A percentile compares a stretch with the other conserved stretches of the same genome.
These are phyloP conservation scores for Eupithecia dodoneata DNA, from an alignment of 2,888 invertebrate species.

Conservation along the genomic window DNA sequence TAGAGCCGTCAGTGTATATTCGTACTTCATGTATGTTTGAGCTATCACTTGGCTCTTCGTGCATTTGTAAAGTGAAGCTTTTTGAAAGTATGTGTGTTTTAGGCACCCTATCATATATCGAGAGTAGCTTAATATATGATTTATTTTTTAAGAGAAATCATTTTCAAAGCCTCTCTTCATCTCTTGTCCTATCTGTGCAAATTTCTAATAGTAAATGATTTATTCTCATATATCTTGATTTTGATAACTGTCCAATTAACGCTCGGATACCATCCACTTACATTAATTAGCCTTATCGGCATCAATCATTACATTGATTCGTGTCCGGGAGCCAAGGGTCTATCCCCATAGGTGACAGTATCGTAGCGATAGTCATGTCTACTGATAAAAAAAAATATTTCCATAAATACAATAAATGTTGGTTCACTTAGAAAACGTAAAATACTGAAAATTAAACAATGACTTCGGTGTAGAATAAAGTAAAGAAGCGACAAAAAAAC, in stretches of 20 bases:
- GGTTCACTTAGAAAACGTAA: no score
- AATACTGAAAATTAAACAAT: no score
- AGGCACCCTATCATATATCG: no score
- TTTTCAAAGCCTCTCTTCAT: background rate
- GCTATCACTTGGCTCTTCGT: no score
- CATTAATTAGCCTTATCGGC: background rate
- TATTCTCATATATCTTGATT: background rate
- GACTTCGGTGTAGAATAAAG: no score
- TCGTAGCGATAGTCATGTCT: background rate
- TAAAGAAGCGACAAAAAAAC: no score
- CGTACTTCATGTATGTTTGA: no score
- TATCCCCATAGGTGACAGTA: background rate
- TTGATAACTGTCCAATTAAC: background rate
- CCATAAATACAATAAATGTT: no score
- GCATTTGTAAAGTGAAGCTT: no score
- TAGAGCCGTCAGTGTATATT: no score
- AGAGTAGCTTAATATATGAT: no score
- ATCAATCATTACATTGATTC: background rate
- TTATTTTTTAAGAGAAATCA: background rate
- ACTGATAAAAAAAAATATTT: background rate
- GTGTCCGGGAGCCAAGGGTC: background rate
- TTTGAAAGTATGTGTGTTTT: no score
- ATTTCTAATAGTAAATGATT: background rate
- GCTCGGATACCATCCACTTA: background rate
- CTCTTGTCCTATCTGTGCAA: background rate